These are phyloP conservation scores for Eupithecia pulchellata DNA, from an alignment of 2,888 invertebrate species.

Conservation along the genomic window DNA sequence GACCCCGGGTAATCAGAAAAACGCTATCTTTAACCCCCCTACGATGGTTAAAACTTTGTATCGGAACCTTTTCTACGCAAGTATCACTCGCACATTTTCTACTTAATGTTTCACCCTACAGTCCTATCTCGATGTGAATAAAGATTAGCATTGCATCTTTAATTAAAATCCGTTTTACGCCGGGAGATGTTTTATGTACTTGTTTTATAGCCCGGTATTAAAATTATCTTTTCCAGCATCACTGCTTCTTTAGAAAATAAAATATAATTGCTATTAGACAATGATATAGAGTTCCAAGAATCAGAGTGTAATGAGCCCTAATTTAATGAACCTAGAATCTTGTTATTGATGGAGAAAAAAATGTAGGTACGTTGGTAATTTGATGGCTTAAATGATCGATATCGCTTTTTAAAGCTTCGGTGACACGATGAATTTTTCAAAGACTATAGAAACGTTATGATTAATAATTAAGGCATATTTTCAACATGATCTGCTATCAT, in stretches of 20 bases:
- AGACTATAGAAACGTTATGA: too few species aligned
- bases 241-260: slow-evolving; percentile 9
- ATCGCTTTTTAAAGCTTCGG: too few species aligned
- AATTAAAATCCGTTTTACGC: slow-evolving; percentile 62
- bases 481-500: too few species aligned
- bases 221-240: slow-evolving; percentile 25
- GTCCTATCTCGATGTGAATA: slow-evolving; percentile 52
- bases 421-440: too few species aligned
- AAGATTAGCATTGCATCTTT: slow-evolving; percentile 66
- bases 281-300: neutral
- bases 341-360: neutral
- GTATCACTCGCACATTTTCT: slow-evolving; percentile 13
- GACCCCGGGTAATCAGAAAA: neutral
- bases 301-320: neutral
- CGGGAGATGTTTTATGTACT: slow-evolving; percentile 49
- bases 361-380: neutral
- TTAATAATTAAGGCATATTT: too few species aligned
- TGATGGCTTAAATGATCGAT: neutral
- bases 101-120: slow-evolving; percentile 53
- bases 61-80: neutral
- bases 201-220: slow-evolving; percentile 40
- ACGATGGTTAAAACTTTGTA: neutral
- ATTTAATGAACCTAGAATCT: neutral
- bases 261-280: neutral
- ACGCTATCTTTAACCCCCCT: neutral